Evolutionary conservation across 2,888 invertebrate genomes (phyloP).

Genomic region (Phlogophora meticulosa): DNA sequence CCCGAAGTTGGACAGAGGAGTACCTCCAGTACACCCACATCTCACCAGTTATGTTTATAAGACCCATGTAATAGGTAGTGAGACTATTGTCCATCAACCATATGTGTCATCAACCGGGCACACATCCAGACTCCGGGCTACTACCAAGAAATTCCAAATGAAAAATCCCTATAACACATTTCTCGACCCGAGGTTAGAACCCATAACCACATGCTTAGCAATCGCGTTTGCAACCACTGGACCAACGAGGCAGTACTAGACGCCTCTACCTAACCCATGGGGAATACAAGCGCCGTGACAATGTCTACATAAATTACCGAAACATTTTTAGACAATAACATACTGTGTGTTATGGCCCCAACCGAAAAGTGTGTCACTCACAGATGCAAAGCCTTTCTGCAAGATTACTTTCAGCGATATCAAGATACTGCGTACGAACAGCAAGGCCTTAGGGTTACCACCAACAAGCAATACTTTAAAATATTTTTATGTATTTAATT

Average conservation of each 20-base stretch:
- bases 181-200: too few species aligned
- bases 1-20: too few species aligned
- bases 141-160: too few species aligned
- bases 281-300: not conserved
- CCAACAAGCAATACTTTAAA: not conserved
- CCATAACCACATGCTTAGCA: too few species aligned
- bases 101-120: too few species aligned
- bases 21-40: too few species aligned
- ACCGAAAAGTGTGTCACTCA: constrained; percentile 70
- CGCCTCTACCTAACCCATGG: not conserved
- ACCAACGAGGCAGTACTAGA: not conserved
- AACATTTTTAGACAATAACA: constrained; percentile 25
- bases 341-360: constrained; percentile 50
- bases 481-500: too few species aligned
- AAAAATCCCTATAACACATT: too few species aligned
- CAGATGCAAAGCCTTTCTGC: constrained; percentile 71
- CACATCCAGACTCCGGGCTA: too few species aligned
- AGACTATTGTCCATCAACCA: too few species aligned
- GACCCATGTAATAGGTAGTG: too few species aligned
- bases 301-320: constrained; percentile 38
- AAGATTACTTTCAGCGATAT: constrained; percentile 74
- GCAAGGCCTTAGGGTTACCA: constrained; percentile 41
- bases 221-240: not conserved
- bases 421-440: constrained; percentile 61
- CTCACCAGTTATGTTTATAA: too few species aligned